Percentiles rank a stretch among this genome's conserved stretches.
Evolutionary conservation across 2,797 vertebrate genomes (phyloP).

Genomic region (Acanthiza pusilla): DNA sequence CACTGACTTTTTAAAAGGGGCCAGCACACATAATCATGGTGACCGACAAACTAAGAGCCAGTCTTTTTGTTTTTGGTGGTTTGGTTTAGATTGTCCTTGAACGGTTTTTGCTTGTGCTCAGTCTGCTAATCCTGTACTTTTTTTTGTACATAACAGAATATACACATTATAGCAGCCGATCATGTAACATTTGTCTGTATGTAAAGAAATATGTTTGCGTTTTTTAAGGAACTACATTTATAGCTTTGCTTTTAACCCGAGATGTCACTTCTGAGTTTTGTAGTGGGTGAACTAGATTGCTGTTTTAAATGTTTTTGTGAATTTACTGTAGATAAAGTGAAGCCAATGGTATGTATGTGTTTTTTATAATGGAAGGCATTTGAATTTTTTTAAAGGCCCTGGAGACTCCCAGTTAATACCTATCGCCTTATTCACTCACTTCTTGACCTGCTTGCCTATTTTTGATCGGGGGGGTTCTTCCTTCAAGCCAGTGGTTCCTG

Average conservation of each 20-base stretch:
- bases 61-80: slow-evolving; percentile 72
- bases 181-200: slow-evolving; percentile 77
- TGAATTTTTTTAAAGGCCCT: slow-evolving; percentile 46
- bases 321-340: slow-evolving; percentile 75
- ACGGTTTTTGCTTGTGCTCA: slow-evolving; percentile 74
- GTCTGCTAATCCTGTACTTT: slow-evolving; percentile 74
- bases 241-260: slow-evolving; percentile 70
- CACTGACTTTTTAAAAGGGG: slow-evolving; percentile 72
- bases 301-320: slow-evolving; percentile 67
- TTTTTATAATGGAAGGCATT: slow-evolving; percentile 65
- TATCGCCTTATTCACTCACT: slow-evolving; percentile 46
- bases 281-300: slow-evolving; percentile 68
- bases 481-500: slow-evolving; percentile 39
- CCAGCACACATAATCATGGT: slow-evolving; percentile 75
- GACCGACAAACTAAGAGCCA: slow-evolving; percentile 79
- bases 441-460: slow-evolving; percentile 28
- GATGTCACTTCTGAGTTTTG: slow-evolving; percentile 68
- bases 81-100: slow-evolving; percentile 72
- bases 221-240: slow-evolving; percentile 76
- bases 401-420: slow-evolving; percentile 51
- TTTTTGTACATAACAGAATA: slow-evolving; percentile 80
- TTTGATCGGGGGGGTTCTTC: not conserved
- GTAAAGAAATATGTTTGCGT: slow-evolving; percentile 70
- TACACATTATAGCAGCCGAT: slow-evolving; percentile 74
- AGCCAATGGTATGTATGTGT: slow-evolving; percentile 62